Evolutionary conservation across 1,140 invertebrate species (phyloP).

Genomic region (Formica exsecta): DNA sequence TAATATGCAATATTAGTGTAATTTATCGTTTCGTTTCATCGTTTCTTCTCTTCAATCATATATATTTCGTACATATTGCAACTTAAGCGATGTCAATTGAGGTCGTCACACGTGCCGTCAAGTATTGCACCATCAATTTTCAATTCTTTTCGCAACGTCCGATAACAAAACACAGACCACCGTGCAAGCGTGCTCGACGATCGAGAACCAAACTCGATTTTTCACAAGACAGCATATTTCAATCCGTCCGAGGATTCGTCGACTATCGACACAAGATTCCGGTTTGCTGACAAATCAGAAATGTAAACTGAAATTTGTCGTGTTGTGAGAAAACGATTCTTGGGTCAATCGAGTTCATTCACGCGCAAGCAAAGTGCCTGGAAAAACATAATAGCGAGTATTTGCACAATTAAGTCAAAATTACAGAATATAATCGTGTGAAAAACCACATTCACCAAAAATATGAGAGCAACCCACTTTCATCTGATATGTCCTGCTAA

Average conservation of each 20-base stretch:
- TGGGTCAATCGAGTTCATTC: conserved; percentile 43
- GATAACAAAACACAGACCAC: conserved; percentile 18
- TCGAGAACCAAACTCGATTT: conserved; percentile 14
- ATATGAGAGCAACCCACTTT: neutral
- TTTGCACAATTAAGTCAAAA: neutral
- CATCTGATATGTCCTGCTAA: neutral
- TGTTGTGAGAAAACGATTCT: conserved; percentile 18
- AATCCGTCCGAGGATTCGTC: neutral
- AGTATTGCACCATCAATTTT: conserved; percentile 28
- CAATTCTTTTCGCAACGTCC: neutral
- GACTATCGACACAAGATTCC: conserved; percentile 18
- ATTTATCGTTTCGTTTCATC: neutral
- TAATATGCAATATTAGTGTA: neutral
- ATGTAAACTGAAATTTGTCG: conserved; percentile 10
- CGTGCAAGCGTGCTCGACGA: neutral
- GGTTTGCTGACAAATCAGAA: conserved; percentile 44
- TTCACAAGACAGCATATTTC: conserved; percentile 29
- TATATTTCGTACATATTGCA: neutral
- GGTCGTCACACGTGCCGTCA: neutral
- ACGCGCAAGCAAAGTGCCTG: neutral
- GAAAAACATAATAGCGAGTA: neutral
- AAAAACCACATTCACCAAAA: neutral
- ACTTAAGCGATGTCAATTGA: conserved; percentile 17
- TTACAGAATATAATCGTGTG: neutral
- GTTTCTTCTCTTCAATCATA: neutral